Conservation (phyloP, 2,888 invertebrate genomes). For the Eremobia ochroleuca region DNA sequence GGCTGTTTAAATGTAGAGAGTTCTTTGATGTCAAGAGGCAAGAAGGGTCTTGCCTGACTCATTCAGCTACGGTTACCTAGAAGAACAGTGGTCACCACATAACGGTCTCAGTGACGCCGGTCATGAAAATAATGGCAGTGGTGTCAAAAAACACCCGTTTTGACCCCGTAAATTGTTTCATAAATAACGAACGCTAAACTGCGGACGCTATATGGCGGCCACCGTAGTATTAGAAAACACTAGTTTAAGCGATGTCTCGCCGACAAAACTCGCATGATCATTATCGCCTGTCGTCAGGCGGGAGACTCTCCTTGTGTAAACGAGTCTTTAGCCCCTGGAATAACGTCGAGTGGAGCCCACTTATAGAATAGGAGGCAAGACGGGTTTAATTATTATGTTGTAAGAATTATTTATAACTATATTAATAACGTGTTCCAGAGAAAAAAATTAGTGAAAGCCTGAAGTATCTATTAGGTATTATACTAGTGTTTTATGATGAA, state of each 20-base stretch:
- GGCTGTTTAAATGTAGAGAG: not conserved
- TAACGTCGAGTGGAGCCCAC: constrained; percentile 2
- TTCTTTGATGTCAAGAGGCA: not conserved
- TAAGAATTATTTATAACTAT: not conserved
- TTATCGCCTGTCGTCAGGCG: not conserved
- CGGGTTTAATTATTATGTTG: not conserved
- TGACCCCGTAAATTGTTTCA: not conserved
- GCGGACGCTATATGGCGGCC: not conserved
- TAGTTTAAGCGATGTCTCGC: not conserved
- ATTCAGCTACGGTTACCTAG: not conserved
- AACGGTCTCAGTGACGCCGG: not conserved
- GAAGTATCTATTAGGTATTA: not conserved
- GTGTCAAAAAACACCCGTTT: not conserved
- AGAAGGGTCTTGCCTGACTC: not conserved
- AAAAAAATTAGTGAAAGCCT: not conserved
- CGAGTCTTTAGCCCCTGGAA: not conserved
- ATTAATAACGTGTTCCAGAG: not conserved
- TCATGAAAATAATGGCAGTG: not conserved
- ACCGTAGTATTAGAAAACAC: not conserved
- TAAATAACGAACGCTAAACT: not conserved
- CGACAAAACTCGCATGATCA: not conserved
- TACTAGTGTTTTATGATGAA: not conserved
- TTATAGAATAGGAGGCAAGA: constrained; percentile 8
- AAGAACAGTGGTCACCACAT: not conserved
- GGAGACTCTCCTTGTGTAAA: not conserved